phyloP scores from a whole-genome alignment of 2,113 vertebrate genomes.

The Vombatus ursinus region DNA sequence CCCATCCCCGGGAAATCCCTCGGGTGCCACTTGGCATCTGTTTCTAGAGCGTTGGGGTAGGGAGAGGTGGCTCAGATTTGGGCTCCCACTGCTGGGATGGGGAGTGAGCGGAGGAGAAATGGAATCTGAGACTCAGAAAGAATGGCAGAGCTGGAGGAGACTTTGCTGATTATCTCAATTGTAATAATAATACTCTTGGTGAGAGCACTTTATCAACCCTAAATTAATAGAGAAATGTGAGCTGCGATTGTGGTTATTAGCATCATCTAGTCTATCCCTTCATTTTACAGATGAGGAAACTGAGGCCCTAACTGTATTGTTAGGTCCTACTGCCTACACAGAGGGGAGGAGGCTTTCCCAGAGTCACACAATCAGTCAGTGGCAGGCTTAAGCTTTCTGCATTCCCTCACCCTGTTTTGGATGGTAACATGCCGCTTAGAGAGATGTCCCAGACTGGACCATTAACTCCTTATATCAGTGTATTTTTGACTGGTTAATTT shows the following conservation, averaged over 20 bases:
- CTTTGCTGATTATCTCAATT: background rate
- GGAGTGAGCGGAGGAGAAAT: background rate
- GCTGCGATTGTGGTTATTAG: background rate
- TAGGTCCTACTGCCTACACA: background rate
- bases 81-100: background rate
- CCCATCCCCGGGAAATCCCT: background rate
- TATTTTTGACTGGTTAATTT: conserved; percentile 70
- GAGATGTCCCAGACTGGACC: conserved; percentile 13
- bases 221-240: background rate
- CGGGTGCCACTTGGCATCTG: background rate
- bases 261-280: background rate
- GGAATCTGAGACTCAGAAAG: background rate
- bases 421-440: background rate
- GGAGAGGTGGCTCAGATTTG: background rate
- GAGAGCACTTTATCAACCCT: background rate
- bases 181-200: background rate
- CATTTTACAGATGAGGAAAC: background rate
- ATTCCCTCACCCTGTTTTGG: background rate
- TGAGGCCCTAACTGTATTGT: background rate
- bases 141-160: background rate
- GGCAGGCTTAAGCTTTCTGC: background rate
- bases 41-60: background rate
- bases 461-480: conserved; percentile 59
- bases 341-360: background rate
- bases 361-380: background rate